Conservation (phyloP, 2,888 invertebrate genomes). For the Dusona sp. region DNA sequence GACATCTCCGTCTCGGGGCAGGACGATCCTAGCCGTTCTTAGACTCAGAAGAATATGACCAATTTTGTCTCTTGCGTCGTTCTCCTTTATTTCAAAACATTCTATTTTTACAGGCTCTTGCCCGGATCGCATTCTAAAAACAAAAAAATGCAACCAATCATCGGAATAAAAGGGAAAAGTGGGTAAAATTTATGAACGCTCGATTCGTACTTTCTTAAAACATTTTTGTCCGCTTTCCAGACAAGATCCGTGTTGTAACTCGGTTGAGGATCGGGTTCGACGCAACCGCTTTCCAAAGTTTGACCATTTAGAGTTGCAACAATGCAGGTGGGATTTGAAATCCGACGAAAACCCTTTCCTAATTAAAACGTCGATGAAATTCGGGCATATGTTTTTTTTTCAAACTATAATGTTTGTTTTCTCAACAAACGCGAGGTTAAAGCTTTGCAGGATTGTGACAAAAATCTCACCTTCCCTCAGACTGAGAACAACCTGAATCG, state of each 20-base stretch:
- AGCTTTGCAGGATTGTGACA: neutral
- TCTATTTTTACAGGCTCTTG: slow-evolving; percentile 91
- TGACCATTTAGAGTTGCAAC: slow-evolving; percentile 88
- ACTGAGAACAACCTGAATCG: slow-evolving; percentile 89
- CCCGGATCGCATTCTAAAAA: slow-evolving; percentile 88
- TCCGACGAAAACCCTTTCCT: slow-evolving; percentile 88
- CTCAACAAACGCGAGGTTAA: slow-evolving; percentile 62
- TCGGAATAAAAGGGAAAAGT: neutral
- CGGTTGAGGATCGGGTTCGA: slow-evolving; percentile 87
- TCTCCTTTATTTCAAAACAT: slow-evolving; percentile 87
- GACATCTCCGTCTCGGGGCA: slow-evolving; percentile 85
- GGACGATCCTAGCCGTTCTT: slow-evolving; percentile 89
- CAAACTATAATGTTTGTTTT: neutral
- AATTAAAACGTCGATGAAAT: slow-evolving; percentile 22
- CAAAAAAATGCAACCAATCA: slow-evolving; percentile 13
- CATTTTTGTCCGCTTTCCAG: slow-evolving; percentile 91
- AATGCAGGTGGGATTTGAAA: slow-evolving; percentile 86
- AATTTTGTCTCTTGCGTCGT: slow-evolving; percentile 87
- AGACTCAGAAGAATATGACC: slow-evolving; percentile 90
- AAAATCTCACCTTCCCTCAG: slow-evolving; percentile 87
- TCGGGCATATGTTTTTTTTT: neutral
- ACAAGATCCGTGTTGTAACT: slow-evolving; percentile 90
- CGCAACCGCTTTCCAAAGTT: slow-evolving; percentile 89
- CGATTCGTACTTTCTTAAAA: slow-evolving; percentile 87
- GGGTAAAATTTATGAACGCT: slow-evolving; percentile 3